These are phyloP conservation scores for Epirrhoe alternata DNA, from an alignment of 2,888 invertebrate species.

Conservation along the genomic window DNA sequence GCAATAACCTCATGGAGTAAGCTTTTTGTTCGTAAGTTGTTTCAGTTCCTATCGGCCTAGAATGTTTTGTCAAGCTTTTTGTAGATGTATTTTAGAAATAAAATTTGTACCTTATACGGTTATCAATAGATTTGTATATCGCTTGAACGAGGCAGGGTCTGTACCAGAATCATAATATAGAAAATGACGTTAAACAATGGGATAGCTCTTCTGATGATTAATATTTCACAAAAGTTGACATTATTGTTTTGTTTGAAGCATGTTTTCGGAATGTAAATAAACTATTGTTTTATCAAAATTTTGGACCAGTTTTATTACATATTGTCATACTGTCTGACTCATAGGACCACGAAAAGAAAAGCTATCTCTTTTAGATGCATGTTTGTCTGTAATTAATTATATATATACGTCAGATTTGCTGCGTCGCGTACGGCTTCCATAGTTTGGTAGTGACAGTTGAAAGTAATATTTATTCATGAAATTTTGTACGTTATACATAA, in stretches of 20 bases:
- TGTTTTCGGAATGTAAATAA: constrained; percentile 25
- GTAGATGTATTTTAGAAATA: constrained; percentile 60
- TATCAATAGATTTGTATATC: constrained; percentile 67
- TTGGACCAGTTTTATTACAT: constrained; percentile 74
- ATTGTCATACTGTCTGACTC: constrained; percentile 70
- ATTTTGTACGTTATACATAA: constrained; percentile 74
- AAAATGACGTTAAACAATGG: constrained; percentile 58
- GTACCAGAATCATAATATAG: constrained; percentile 75
- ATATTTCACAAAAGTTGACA: constrained; percentile 43
- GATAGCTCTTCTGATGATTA: constrained; percentile 72
- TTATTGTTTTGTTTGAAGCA: constrained; percentile 23
- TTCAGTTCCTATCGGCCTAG: constrained; percentile 83
- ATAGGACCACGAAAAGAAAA: constrained; percentile 76
- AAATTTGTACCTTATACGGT: constrained; percentile 40
- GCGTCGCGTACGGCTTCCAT: constrained; percentile 80
- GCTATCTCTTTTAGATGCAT: constrained; percentile 74
- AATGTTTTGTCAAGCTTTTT: constrained; percentile 75
- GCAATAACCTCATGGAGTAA: constrained; percentile 8
- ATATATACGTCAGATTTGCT: constrained; percentile 64
- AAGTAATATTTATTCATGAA: constrained; percentile 51
- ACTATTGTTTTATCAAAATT: constrained; percentile 48
- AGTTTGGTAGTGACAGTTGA: constrained; percentile 69
- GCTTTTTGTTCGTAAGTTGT: constrained; percentile 47
- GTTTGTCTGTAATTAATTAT: constrained; percentile 38
- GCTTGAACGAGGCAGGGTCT: constrained; percentile 84